Base-by-base conservation (phyloP, 2,888 invertebrate genomes). In the Sussaba pulchella region DNA sequence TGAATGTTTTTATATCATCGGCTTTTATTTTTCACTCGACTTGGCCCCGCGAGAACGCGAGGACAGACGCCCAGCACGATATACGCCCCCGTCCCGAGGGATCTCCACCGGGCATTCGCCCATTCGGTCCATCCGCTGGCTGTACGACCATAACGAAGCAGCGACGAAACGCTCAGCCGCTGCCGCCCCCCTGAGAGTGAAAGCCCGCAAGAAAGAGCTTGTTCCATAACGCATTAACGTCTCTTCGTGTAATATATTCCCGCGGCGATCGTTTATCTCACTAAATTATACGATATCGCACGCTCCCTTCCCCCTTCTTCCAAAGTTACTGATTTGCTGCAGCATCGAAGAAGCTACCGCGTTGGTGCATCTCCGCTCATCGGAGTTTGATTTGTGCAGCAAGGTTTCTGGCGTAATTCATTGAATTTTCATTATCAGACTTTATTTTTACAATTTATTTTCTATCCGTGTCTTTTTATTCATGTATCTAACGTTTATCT, bases 41-140 rank as follows among this genome's bases (percentile, higher is more conserved):
- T 69, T 31, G 6, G 31, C 74, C 14, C 59, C 41, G 39, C 69
- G 63, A 63, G 61, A 78, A 69, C 54, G 75, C 67, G 82, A 75
- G 78, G 71, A 83, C 81, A 78, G 83, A 89, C 89, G 89, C 89
- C 89, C 89, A 82, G 79, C 78, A 87, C 86, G 84, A 87, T 87
- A n/a, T n/a, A 88, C 89, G 89, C 90, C 90, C 88, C 88, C 82
- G 75, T 85, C 87, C 85, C 89, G 69, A 64, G 85, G 88, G 77
- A 66, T 80, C 77, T 73, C 26, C 14, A 72, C 10, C 71, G 61
- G 66, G 12, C 39, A 10, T 12, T 43, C n/a, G n/a, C n/a, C 31
- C 57, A 57, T 57, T 70, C 26, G 31, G 57, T 36, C 41, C 43
- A 26, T 10, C 41, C 36, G 24, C 52, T 24, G 31, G 6, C 4